Conservation (phyloP, 2,113 vertebrate genomes). For the Labeo catla region DNA sequence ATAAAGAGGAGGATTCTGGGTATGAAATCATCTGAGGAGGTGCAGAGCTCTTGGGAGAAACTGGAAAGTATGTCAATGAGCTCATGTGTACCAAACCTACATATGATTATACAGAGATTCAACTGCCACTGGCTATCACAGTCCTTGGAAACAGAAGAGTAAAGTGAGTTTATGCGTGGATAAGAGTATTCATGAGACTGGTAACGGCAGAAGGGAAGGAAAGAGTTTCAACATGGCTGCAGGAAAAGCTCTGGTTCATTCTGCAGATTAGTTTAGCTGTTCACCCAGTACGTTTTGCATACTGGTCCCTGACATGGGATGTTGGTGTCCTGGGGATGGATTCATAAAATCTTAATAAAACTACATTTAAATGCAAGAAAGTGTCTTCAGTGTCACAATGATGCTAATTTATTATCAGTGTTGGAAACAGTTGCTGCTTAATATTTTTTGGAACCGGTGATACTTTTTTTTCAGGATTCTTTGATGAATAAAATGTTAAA, state of each 20-base stretch:
- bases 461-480: too few relatives aligned
- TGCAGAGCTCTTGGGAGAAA: slow-evolving; percentile 33
- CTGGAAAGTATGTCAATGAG: slow-evolving; percentile 29
- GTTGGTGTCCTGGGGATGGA: not conserved
- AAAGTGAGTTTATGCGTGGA: slow-evolving; percentile 25
- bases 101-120: slow-evolving; percentile 15
- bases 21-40: slow-evolving; percentile 26
- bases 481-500: too few relatives aligned
- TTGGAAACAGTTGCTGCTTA: too few relatives aligned
- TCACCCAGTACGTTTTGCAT: not conserved
- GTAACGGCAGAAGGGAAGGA: not conserved
- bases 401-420: too few relatives aligned
- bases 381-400: too few relatives aligned
- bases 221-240: slow-evolving; percentile 1
- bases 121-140: slow-evolving; percentile 49
- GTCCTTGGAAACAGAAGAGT: slow-evolving; percentile 16
- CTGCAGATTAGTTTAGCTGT: not conserved
- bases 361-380: too few relatives aligned
- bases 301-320: not conserved
- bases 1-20: slow-evolving; percentile 31
- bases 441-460: too few relatives aligned
- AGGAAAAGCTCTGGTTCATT: not conserved
- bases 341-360: not conserved
- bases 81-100: slow-evolving; percentile 2
- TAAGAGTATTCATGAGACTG: slow-evolving; percentile 44